Evolutionary conservation across 2,113 vertebrate genomes (phyloP).

Genomic region (Oryzias celebensis): DNA sequence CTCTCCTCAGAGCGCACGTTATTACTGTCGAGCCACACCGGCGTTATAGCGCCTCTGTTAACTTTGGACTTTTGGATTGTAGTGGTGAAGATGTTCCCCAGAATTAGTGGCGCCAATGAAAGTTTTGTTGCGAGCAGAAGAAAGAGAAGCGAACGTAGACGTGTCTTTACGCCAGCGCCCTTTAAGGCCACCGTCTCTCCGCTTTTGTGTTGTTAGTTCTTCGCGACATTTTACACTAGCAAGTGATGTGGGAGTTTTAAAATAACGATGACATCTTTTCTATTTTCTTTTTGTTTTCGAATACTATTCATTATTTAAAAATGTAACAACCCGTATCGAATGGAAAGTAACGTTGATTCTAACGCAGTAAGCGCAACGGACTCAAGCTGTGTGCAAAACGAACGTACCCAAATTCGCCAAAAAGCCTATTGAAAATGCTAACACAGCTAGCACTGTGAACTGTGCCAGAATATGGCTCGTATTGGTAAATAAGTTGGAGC

Average conservation of each 20-base stretch:
- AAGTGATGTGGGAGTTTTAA: too few relatives aligned
- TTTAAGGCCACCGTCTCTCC: too few relatives aligned
- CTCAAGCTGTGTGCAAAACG: slow-evolving; percentile 42
- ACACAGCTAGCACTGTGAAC: slow-evolving; percentile 54
- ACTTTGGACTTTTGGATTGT: too few relatives aligned
- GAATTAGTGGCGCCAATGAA: too few relatives aligned
- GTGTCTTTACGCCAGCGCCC: too few relatives aligned
- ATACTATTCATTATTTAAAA: too few relatives aligned
- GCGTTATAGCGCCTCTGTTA: not conserved
- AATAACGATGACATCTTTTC: too few relatives aligned
- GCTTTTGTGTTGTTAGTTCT: too few relatives aligned
- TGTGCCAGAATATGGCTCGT: slow-evolving; percentile 10
- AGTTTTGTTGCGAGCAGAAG: too few relatives aligned
- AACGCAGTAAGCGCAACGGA: not conserved
- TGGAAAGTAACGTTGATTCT: not conserved
- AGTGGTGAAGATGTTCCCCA: not conserved
- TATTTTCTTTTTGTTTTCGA: too few relatives aligned
- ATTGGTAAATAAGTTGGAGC: not conserved
- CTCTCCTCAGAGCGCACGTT: slow-evolving; percentile 53
- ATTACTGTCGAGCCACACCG: slow-evolving; percentile 32
- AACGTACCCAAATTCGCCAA: slow-evolving; percentile 56
- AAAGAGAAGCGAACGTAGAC: too few relatives aligned
- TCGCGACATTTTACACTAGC: too few relatives aligned
- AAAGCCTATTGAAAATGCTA: slow-evolving; percentile 55
- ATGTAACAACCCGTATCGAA: not conserved